Percentiles rank a stretch among this genome's conserved stretches.
phyloP scores from a whole-genome alignment of 2,797 vertebrate genomes.

The Channa striata region DNA sequence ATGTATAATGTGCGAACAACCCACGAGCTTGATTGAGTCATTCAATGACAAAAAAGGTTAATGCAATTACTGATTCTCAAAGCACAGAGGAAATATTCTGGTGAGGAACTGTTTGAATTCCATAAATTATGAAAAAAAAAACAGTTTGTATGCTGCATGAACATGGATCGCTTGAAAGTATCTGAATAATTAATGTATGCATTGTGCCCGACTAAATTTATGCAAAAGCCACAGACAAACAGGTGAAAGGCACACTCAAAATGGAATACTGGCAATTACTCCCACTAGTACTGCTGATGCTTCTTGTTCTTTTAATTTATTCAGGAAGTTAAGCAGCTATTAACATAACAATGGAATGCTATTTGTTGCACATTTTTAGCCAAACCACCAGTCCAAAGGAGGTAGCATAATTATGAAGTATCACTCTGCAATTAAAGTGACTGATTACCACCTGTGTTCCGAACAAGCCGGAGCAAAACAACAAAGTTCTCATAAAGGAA shows the following conservation, averaged over 20 bases:
- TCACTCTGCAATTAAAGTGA: constrained; percentile 30
- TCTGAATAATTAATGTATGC: constrained; percentile 51
- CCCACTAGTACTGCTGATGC: background rate
- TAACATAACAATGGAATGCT: constrained; percentile 11
- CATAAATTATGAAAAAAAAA: constrained; percentile 37
- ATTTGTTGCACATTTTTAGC: constrained; percentile 1
- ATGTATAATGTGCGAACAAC: constrained; percentile 28
- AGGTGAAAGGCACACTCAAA: background rate
- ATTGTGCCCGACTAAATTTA: constrained; percentile 17
- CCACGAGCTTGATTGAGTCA: constrained; percentile 32
- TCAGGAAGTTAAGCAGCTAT: constrained; percentile 9
- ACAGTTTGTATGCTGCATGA: constrained; percentile 22
- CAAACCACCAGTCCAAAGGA: background rate
- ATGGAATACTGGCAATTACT: background rate
- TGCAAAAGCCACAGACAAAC: constrained; percentile 6
- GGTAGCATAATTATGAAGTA: constrained; percentile 25
- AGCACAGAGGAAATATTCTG: constrained; percentile 15
- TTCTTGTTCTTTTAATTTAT: constrained; percentile 16
- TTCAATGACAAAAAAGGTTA: constrained; percentile 42
- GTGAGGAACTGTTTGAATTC: constrained; percentile 28
- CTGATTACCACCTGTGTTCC: constrained; percentile 27
- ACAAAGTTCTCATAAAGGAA: constrained; percentile 6
- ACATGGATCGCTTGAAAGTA: constrained; percentile 36
- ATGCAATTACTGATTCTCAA: constrained; percentile 44
- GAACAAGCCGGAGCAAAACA: constrained; percentile 21